Base-by-base conservation (phyloP, 2,888 invertebrate genomes). In the Phorcus lineatus region DNA sequence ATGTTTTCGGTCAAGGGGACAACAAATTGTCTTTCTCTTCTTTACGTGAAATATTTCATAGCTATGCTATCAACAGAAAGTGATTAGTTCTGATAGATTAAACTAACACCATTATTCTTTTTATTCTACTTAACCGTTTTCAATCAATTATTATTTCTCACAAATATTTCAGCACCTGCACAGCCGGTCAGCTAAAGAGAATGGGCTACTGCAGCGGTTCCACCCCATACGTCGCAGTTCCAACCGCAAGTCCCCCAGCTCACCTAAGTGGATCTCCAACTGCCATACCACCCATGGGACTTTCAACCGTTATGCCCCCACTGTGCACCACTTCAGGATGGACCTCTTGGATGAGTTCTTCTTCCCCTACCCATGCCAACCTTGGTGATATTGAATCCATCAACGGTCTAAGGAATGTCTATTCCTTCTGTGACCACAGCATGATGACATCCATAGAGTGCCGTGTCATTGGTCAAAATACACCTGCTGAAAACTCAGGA, bases 271-370 rank as follows among this genome's bases (percentile, higher is more conserved):
- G 54, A 3, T 77, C 77, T 28, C 77, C 77, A 24, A 66, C 62
- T 16, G 24, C 22, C 1, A 52, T 62, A 16, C 22, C 66, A 16
- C 19, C 57, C 17, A 62, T 13, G 19, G 16, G 7, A 17, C 47
- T 47, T 13, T 13, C 83, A 24, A 31, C 82, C 13, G 80, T 83
- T 1, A 74, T 83, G 24, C 79, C 83, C 36, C 84, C 83, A 0
- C 89, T 94, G 53, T 97, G 97, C 88, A 53, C 86, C 2, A 93
- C 94, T 67, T 92, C 94, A 2, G 97, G 97, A 0, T 97, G 97
- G 97, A 96, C 96, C 0, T 92, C 94, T 17, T 97, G 97, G 97
- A 94, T 96, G 85, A 97, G 96, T 92, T 94, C 87, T 4, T 85
- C 85, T 36, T 82, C 85, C 0, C 91, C 92, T 2, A 86, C 90